phyloP scores from a whole-genome alignment of 2,888 invertebrate species.

The Eumerus sabulonum region DNA sequence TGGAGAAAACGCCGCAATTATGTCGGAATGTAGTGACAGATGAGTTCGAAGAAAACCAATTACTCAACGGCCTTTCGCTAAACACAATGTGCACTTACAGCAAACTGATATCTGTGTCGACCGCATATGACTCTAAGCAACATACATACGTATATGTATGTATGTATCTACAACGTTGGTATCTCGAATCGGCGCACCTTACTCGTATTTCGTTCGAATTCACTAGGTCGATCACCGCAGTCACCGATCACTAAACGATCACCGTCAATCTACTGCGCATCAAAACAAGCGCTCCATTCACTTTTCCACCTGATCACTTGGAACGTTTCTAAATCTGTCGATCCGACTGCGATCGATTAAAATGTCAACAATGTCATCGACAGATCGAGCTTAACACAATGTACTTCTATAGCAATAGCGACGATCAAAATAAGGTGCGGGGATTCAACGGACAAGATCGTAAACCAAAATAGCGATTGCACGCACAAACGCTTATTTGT shows the following conservation, averaged over 20 bases:
- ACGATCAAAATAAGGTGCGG: conserved; percentile 5
- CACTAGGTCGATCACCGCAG: conserved; percentile 57
- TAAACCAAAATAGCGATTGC: conserved; percentile 45
- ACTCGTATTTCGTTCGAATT: conserved; percentile 47
- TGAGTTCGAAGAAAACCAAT: too few species aligned
- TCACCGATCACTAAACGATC: conserved; percentile 28
- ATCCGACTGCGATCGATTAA: conserved; percentile 61
- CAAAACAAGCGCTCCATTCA: conserved; percentile 37
- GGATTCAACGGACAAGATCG: conserved; percentile 3
- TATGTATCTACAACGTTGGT: conserved; percentile 14
- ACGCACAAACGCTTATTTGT: conserved; percentile 39
- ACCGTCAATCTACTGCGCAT: conserved; percentile 50
- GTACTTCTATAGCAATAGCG: not conserved
- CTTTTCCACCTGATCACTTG: conserved; percentile 51
- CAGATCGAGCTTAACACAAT: conserved; percentile 12
- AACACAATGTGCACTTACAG: too few species aligned
- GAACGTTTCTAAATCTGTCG: conserved; percentile 25
- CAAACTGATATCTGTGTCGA: conserved; percentile 20
- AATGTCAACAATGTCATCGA: conserved; percentile 63
- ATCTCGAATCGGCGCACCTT: conserved; percentile 42
- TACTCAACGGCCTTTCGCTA: too few species aligned
- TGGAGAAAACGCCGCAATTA: too few species aligned
- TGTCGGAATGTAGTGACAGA: too few species aligned
- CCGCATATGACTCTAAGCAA: conserved; percentile 46
- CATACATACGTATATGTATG: too few species aligned